Percentiles rank a stretch among this genome's conserved stretches.
Evolutionary conservation across 2,113 vertebrate genomes (phyloP).

Genomic region (Axis porcinus): DNA sequence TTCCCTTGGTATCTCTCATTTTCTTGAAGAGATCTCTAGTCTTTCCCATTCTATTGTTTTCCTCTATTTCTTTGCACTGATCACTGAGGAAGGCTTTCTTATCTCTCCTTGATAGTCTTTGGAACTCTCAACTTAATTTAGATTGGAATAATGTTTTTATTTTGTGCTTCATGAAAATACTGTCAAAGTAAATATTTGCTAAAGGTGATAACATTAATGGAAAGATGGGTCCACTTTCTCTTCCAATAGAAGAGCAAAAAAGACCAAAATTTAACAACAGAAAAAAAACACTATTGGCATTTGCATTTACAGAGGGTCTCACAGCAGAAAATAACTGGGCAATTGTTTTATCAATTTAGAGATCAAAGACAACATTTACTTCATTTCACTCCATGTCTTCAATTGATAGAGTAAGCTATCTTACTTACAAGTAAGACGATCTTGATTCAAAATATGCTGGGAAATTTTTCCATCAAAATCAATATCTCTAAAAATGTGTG

Average conservation of each 20-base stretch:
- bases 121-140: neutral
- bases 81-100: neutral
- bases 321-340: neutral
- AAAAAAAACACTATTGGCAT: neutral
- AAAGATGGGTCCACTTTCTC: neutral
- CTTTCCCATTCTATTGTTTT: neutral
- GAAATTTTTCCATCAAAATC: conserved; percentile 19
- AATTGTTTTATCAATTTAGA: conserved; percentile 55
- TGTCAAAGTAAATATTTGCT: neutral
- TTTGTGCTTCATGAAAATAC: neutral
- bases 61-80: neutral
- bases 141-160: neutral
- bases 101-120: neutral
- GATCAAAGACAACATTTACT: conserved; percentile 17
- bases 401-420: conserved; percentile 18
- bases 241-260: neutral
- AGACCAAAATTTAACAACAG: neutral
- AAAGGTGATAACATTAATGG: conserved; percentile 7
- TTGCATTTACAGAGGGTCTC: neutral
- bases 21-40: neutral
- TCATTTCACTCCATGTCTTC: conserved; percentile 5
- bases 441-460: conserved; percentile 28
- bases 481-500: neutral
- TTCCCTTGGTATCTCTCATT: neutral
- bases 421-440: neutral